Base-by-base conservation (phyloP, 2,113 vertebrate species). In the Rhagologus leucostigma region DNA sequence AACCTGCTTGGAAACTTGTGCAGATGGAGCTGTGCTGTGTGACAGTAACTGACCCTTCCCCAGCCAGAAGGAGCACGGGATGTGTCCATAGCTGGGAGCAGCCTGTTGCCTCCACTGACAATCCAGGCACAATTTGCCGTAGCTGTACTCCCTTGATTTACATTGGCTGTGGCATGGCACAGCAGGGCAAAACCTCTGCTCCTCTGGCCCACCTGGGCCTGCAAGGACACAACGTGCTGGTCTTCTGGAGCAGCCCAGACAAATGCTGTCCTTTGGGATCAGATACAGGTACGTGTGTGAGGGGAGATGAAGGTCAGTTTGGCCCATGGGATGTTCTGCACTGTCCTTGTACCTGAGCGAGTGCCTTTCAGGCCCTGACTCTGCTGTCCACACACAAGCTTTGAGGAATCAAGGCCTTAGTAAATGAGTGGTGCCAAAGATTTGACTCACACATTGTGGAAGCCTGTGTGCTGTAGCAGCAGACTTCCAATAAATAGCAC, bases 21-120 rank as follows among this genome's bases (percentile, higher is more conserved):
- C 65, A 68, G 69, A 24, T 13, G 44, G 56, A 85, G 27, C 78
- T 78, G 63, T 23, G 56, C 50, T 44, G 42, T 11, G 10, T 30
- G 26, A 46, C 8, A 3, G 4, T 7, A 62, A 41, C 10, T 30
- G 41, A 14, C 32, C 37, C 19, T 33, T 5, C 30, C 18, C 42
- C 42, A 37, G 7, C 33, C 3, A 2, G 47, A 69, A 69, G 9
- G 26, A 39, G 57, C 10, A 20, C 0, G 0, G 47, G 29, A 39
- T 0, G 2, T 37, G 26, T 41, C 63, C n/a, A 2, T 1, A 30
- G 39, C 73, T 47, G 49, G 62, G 46, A 82, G 52, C 53, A 35
- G 24, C 8, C 76, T 29, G 33, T 9, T 27, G 63, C 37, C 53
- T 32, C 50, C 2, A 3, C 73, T 42, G 59, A 53, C 50, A 62